Evolutionary conservation across 1,140 invertebrate genomes (phyloP).

Genomic region (Calosoma granatense): DNA sequence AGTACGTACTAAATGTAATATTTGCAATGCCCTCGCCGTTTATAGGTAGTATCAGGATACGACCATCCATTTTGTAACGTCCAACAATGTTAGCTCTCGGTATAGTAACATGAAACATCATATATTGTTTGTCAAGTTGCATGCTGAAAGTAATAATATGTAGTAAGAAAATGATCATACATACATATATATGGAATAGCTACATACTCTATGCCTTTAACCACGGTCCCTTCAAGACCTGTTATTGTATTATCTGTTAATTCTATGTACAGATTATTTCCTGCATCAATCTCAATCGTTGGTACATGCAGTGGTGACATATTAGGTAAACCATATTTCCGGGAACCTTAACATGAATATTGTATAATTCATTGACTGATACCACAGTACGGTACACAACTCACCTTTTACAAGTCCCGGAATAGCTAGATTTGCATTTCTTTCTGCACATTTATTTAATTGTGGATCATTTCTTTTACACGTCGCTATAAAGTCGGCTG

Average conservation of each 20-base stretch:
- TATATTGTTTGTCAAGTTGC: conserved; percentile 38
- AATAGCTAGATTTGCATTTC: not conserved
- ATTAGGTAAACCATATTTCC: not conserved
- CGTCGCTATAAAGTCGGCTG: conserved; percentile 3
- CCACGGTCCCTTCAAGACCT: not conserved
- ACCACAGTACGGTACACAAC: not conserved
- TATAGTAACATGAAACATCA: conserved; percentile 31
- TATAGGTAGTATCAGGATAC: conserved; percentile 56
- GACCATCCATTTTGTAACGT: conserved; percentile 56
- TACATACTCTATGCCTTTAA: not conserved
- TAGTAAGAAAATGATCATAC: not conserved
- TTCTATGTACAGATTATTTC: not conserved
- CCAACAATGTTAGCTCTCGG: conserved; percentile 38
- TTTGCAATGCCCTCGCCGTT: conserved; percentile 57
- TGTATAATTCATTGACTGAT: too few relatives aligned
- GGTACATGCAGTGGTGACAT: not conserved
- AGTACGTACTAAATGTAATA: conserved; percentile 50
- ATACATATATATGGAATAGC: not conserved
- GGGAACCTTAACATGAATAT: not conserved
- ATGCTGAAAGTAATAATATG: conserved; percentile 35
- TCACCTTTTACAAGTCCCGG: not conserved
- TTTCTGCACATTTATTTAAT: conserved; percentile 8
- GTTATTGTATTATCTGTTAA: not conserved
- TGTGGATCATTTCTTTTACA: conserved; percentile 9
- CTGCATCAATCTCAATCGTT: not conserved